Evolutionary conservation across 1,140 invertebrate genomes (phyloP), one percentile per base, ranked within the genome.

Genomic region (Drosophila murphyi): DNA sequence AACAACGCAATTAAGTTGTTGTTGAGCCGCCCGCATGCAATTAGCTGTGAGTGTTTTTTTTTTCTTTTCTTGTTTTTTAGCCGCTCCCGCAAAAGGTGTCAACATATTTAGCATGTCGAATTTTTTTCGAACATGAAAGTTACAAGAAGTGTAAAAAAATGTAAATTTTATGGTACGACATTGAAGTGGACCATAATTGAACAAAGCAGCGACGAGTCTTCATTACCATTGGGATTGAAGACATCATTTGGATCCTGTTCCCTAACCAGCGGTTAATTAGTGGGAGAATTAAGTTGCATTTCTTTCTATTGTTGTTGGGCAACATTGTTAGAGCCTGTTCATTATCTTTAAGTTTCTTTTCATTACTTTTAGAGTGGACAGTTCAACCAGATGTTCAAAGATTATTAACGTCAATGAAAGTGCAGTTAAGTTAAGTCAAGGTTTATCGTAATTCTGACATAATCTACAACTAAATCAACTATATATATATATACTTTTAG

Each of bases 111-210:
- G 50, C 73, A 51, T 61, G 71, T 87, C 55, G 59, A 55, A 69
- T 55, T 81, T 76, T 43, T 43, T 43, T 43, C 29, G 82, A 80
- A 76, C 83, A 87, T 80, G 62, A 74, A 80, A 56, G 43, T 55
- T 72, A 65, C 59, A 76, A 76, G 61, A 65, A 71, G 47, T 54
- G 65, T 54, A 76, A 62, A 80, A 85, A 72, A 78, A 89, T 89
- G 85, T 75, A 71, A 89, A 89, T 89, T 89, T 85, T 68, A 85
- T 54, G 71, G 73, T 68, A 61, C 68, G 75, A 72, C 85, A 89
- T 89, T 89, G 85, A 81, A 78, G 89, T 64, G 64, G 67, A 74
- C 69, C 74, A 64, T 83, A 88, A 83, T 88, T 88, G 80, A 76
- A 62, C 71, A 69, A 82, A 83, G 76, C 47, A 76, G 71, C 64